Percentiles rank a stretch among this genome's conserved stretches.
Conservation (phyloP, 2,888 invertebrate species). For the Drosophila demipolita region DNA sequence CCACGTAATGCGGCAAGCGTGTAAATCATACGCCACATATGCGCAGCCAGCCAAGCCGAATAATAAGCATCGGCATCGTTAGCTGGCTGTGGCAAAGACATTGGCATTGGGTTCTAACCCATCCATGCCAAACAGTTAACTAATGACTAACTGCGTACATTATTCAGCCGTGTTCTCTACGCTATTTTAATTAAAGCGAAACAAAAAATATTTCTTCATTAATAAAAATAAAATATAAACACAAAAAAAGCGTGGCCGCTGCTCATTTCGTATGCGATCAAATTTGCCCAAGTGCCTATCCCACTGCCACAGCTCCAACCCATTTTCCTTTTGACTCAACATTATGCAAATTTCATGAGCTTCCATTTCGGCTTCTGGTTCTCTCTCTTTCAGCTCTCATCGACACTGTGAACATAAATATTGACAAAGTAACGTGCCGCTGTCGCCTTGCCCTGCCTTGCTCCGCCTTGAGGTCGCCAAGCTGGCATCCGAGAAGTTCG, state of each 20-base stretch:
- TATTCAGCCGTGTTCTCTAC: conserved; percentile 29
- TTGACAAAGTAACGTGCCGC: conserved; percentile 55
- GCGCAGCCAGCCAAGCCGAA: conserved; percentile 52
- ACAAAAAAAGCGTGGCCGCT: conserved; percentile 17
- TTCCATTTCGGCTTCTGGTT: conserved; percentile 37
- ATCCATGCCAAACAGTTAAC: conserved; percentile 15
- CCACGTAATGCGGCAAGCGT: conserved; percentile 51
- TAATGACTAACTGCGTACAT: conserved; percentile 43
- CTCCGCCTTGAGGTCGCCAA: neutral
- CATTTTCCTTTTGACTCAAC: conserved; percentile 1
- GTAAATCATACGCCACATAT: conserved; percentile 68
- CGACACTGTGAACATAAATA: conserved; percentile 47
- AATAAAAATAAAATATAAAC: conserved; percentile 8
- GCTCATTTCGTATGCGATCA: conserved; percentile 48
- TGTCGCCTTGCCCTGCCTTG: neutral
- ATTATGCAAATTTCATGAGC: conserved; percentile 66
- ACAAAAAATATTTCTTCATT: conserved; percentile 39
- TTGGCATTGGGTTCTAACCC: neutral
- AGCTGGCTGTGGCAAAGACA: neutral
- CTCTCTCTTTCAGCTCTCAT: neutral
- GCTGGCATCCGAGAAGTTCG: conserved; percentile 8
- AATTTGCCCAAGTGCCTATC: neutral
- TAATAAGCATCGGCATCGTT: conserved; percentile 33
- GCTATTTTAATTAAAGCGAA: conserved; percentile 60
- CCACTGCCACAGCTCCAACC: neutral